Conservation (phyloP, 35 echinoderm and acorn worm species). For the Ophiothrix spiculata region DNA sequence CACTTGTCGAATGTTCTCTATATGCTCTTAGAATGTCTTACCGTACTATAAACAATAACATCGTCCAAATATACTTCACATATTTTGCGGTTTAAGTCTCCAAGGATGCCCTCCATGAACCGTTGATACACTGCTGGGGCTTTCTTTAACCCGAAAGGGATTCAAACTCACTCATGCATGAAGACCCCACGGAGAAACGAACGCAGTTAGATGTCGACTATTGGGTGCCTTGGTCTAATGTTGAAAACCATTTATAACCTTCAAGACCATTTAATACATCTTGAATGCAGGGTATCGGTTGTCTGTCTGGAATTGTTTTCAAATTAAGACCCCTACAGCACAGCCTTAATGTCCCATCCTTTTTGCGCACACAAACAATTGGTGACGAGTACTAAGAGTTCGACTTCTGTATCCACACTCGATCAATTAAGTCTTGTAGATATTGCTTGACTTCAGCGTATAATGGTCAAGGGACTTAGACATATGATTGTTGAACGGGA, state of each 20-base stretch:
- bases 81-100: conserved; percentile 22
- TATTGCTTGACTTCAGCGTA: conserved; percentile 65
- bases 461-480: conserved; percentile 45
- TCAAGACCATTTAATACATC: too few relatives aligned
- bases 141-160: conserved; percentile 33
- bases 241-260: too few relatives aligned
- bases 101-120: conserved; percentile 28
- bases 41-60: conserved; percentile 4
- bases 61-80: conserved; percentile 31
- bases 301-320: conserved; percentile 54
- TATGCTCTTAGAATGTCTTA: conserved; percentile 41
- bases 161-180: conserved; percentile 35
- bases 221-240: too few relatives aligned
- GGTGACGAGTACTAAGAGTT: conserved; percentile 59
- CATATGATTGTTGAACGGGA: conserved; percentile 61
- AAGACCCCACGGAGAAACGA: conserved; percentile 39
- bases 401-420: conserved; percentile 52
- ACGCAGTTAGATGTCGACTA: conserved; percentile 26
- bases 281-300: too few relatives aligned
- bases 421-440: conserved; percentile 33
- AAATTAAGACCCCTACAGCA: conserved; percentile 47
- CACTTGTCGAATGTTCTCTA: neutral
- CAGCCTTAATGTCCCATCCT: conserved; percentile 34
- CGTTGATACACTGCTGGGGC: conserved; percentile 39
- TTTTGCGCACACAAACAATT: conserved; percentile 58